Conservation (phyloP, 2,888 invertebrate species). For the Pilophorus perplexus region DNA sequence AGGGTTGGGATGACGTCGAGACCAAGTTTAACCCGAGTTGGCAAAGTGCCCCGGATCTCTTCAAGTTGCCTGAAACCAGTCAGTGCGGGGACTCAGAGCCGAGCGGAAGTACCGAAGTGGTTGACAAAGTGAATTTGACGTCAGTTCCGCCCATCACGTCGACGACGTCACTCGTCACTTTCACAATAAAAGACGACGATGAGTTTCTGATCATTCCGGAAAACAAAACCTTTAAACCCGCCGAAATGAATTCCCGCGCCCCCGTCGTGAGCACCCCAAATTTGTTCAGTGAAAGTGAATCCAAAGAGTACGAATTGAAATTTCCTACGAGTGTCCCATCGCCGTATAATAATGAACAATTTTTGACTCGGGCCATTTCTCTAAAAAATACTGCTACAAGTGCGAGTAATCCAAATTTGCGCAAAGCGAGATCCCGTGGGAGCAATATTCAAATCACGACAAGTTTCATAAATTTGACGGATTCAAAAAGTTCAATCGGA, state of each 20-base stretch:
- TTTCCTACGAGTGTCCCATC: conserved; percentile 23
- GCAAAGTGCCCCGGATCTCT: conserved; percentile 52
- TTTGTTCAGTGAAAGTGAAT: conserved; percentile 41
- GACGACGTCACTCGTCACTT: conserved; percentile 38
- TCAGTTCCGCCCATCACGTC: conserved; percentile 31
- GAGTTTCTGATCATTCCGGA: conserved; percentile 44
- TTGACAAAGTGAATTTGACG: conserved; percentile 1
- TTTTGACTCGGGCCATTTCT: conserved; percentile 47
- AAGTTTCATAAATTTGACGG: conserved; percentile 49
- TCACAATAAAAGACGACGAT: conserved; percentile 46
- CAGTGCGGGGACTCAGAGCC: conserved; percentile 43
- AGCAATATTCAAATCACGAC: conserved; percentile 50
- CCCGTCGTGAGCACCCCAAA: conserved; percentile 47
- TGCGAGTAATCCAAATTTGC: conserved; percentile 44
- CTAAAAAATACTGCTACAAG: conserved; percentile 48
- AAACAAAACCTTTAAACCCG: conserved; percentile 41
- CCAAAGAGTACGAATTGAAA: conserved; percentile 38
- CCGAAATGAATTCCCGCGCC: conserved; percentile 29
- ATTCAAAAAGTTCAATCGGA: conserved; percentile 37
- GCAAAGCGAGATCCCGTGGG: conserved; percentile 48
- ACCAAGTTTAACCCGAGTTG: conserved; percentile 50
- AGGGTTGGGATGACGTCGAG: conserved; percentile 43
- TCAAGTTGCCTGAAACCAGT: conserved; percentile 27
- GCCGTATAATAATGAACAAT: conserved; percentile 37
- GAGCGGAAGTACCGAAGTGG: background rate